Evolutionary conservation across 2,797 vertebrate species (phyloP).

Genomic region (Amblyraja radiata): DNA sequence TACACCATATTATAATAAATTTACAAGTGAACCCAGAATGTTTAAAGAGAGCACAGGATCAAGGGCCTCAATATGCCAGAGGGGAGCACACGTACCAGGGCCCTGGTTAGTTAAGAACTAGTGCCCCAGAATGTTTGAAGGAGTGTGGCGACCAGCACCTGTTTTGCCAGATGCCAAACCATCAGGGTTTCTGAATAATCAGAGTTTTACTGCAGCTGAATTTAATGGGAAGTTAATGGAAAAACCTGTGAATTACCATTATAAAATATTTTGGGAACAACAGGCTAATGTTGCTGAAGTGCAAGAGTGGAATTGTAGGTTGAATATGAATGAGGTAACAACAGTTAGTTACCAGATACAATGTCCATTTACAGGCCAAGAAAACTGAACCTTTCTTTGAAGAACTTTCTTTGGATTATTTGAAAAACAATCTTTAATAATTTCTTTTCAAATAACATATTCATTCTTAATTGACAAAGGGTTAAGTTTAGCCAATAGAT

Average conservation of each 20-base stretch:
- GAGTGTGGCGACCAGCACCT: too few relatives aligned
- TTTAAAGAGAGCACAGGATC: too few relatives aligned
- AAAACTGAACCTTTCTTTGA: conserved; percentile 13
- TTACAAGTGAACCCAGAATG: too few relatives aligned
- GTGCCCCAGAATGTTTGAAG: too few relatives aligned
- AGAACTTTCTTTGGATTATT: too few relatives aligned
- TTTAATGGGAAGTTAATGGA: not conserved
- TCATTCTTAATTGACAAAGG: not conserved
- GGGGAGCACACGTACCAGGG: too few relatives aligned
- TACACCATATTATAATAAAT: too few relatives aligned
- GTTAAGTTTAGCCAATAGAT: not conserved
- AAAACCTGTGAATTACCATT: not conserved
- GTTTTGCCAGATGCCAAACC: too few relatives aligned
- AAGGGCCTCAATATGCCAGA: too few relatives aligned
- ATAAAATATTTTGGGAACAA: not conserved
- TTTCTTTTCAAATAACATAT: not conserved
- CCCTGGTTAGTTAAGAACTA: too few relatives aligned
- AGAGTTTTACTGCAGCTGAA: not conserved
- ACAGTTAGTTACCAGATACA: not conserved
- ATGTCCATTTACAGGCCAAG: not conserved
- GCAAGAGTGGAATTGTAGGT: not conserved
- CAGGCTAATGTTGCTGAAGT: not conserved
- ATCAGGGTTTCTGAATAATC: too few relatives aligned
- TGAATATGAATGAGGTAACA: not conserved
- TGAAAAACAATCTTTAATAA: not conserved